Percentiles rank a stretch among this genome's conserved stretches.
These are phyloP conservation scores for Amphibalanus amphitrite DNA, from an alignment of 1,140 invertebrate species.

Conservation along the genomic window DNA sequence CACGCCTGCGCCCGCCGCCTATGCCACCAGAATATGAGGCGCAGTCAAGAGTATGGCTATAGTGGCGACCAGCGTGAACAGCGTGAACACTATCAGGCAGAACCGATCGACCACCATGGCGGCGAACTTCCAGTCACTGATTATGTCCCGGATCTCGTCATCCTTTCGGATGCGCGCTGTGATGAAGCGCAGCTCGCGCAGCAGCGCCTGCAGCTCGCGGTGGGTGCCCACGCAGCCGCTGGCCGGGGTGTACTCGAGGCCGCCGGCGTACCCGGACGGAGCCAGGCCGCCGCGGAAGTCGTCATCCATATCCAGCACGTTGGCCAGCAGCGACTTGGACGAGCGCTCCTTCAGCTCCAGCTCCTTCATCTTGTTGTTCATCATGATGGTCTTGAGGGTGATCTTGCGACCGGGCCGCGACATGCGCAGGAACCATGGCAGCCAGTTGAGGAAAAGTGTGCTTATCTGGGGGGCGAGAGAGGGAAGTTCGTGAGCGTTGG, in stretches of 20 bases:
- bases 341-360: slow-evolving; percentile 79
- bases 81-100: slow-evolving; percentile 89
- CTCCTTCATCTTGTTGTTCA: slow-evolving; percentile 73
- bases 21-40: slow-evolving; percentile 74
- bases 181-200: slow-evolving; percentile 61
- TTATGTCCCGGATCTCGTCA: slow-evolving; percentile 75
- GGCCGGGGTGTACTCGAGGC: slow-evolving; percentile 13
- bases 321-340: slow-evolving; percentile 80
- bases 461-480: slow-evolving; percentile 36
- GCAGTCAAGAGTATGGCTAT: slow-evolving; percentile 80
- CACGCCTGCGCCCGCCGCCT: slow-evolving; percentile 4
- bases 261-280: slow-evolving; percentile 16
- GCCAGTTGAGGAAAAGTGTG: slow-evolving; percentile 83
- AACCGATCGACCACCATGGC: slow-evolving; percentile 96
- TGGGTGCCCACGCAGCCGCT: slow-evolving; percentile 17
- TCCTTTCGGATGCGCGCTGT: slow-evolving; percentile 73
- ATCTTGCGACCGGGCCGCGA: slow-evolving; percentile 84
- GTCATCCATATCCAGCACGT: slow-evolving; percentile 79
- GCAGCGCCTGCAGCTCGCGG: slow-evolving; percentile 20
- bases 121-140: slow-evolving; percentile 97
- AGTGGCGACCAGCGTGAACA: slow-evolving; percentile 91
- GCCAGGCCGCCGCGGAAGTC: slow-evolving; percentile 40
- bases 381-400: slow-evolving; percentile 70
- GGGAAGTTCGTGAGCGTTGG: no score
- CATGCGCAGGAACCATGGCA: slow-evolving; percentile 74